A percentile compares a stretch with the other conserved stretches of the same genome.
These are phyloP conservation scores for Notamacropus eugenii DNA, from an alignment of 2,797 vertebrate species.

Conservation along the genomic window DNA sequence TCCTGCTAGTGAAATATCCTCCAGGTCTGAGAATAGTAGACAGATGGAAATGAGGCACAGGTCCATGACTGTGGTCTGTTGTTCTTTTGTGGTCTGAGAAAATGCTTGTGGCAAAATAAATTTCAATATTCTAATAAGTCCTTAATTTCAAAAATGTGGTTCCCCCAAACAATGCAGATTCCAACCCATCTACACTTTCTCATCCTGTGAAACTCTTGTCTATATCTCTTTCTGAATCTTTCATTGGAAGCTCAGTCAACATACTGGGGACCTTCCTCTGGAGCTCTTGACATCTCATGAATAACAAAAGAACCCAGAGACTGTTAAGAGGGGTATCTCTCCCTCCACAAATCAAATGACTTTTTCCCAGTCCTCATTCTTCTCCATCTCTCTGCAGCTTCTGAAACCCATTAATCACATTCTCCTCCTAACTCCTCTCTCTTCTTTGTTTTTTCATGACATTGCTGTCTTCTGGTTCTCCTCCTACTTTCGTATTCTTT, in stretches of 20 bases:
- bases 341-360: neutral
- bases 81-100: neutral
- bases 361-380: neutral
- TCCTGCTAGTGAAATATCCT: neutral
- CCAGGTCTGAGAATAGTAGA: neutral
- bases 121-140: neutral
- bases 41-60: neutral
- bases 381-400: neutral
- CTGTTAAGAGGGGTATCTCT: neutral
- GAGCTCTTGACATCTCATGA: neutral
- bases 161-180: neutral
- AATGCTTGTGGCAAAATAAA: neutral
- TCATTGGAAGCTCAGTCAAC: neutral
- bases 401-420: neutral
- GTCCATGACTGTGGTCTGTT: neutral
- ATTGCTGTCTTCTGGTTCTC: neutral
- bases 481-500: neutral
- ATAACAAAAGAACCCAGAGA: neutral
- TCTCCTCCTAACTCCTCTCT: neutral
- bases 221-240: neutral
- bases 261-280: neutral
- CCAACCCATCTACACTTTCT: neutral
- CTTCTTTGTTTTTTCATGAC: neutral
- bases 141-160: neutral
- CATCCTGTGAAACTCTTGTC: neutral